Evolutionary conservation across 2,113 vertebrate genomes (phyloP).

Genomic region (Podarcis raffonei): DNA sequence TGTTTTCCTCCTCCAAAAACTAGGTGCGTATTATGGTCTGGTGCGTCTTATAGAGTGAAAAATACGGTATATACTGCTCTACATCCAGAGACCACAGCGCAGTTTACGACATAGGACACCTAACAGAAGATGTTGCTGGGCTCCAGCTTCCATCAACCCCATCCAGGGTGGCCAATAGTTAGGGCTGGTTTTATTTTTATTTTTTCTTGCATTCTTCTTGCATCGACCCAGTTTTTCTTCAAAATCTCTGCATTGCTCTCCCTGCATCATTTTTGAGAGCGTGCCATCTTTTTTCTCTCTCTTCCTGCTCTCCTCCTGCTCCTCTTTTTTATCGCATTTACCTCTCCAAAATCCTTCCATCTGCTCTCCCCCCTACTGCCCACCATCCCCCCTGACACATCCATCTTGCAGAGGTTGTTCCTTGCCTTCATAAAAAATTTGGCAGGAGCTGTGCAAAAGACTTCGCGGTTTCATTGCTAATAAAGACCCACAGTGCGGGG

Average conservation of each 20-base stretch:
- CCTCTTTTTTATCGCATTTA: conserved; percentile 32
- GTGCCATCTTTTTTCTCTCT: conserved; percentile 40
- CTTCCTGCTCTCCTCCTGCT: conserved; percentile 42
- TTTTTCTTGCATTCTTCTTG: no score
- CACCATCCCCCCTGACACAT: conserved; percentile 54
- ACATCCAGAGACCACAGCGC: no score
- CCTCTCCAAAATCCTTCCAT: conserved; percentile 60
- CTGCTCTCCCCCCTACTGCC: conserved; percentile 2
- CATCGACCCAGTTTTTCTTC: conserved; percentile 11
- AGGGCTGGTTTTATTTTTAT: no score
- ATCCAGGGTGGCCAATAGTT: no score
- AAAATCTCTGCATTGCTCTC: neutral
- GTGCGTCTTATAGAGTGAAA: no score
- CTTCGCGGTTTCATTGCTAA: conserved; percentile 58
- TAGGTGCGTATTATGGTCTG: no score
- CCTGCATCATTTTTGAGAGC: conserved; percentile 13
- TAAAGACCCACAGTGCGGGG: conserved; percentile 37
- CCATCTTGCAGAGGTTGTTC: conserved; percentile 36
- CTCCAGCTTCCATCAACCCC: no score
- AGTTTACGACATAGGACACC: no score
- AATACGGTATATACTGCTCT: no score
- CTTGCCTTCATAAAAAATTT: conserved; percentile 55
- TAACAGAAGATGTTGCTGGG: no score
- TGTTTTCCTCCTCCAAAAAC: no score
- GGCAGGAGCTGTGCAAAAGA: conserved; percentile 24